Evolutionary conservation across 2,797 vertebrate species (phyloP), one percentile per base, ranked within the genome.

Genomic region (Naso thynnoides): DNA sequence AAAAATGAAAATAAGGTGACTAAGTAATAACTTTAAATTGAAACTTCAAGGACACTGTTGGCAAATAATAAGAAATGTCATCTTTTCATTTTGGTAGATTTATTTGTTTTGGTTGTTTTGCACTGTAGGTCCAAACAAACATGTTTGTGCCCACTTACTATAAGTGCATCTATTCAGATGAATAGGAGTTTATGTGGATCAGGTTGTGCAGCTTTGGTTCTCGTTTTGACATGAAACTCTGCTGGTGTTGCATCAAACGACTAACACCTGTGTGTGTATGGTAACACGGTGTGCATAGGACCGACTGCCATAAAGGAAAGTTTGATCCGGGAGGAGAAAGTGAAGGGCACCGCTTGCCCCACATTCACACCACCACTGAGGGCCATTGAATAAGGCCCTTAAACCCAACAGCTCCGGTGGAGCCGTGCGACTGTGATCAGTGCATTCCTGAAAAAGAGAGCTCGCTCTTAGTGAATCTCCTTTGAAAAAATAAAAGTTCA

Each of bases 171-270:
- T n/a, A 44, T 56, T 58, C 39, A 55, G 19, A 13, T 24, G 11
- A 42, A 33, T 21, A 6, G 47, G 6, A 15, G 19, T 48, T 68
- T 18, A 39, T 47, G 33, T 47, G 29, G 19, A 19, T 31, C 21
- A 39, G 1, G 27, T 48, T 33, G 50, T 19, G 61, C 29, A 39
- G 19, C 47, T 67, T 52, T 65, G n/a, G 29, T 65, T 1, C 6
- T 24, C 58, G 70, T 64, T 73, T 64, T 39, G 7, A 59, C 21
- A 36, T 63, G 13, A 55, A 69, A 44, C 38, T 29, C 21, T 14
- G 19, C 27, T 66, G 27, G 26, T 31, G 24, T 53, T 41, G 33
- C 26, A 31, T 39, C 42, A 48, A 39, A 56, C 26, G 41, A 50
- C 19, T 54, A n/a, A n/a, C n/a, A n/a, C n/a, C n/a, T n/a, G n/a